Base-by-base conservation (phyloP, 2,888 invertebrate genomes). In the Phalangium opilio region DNA sequence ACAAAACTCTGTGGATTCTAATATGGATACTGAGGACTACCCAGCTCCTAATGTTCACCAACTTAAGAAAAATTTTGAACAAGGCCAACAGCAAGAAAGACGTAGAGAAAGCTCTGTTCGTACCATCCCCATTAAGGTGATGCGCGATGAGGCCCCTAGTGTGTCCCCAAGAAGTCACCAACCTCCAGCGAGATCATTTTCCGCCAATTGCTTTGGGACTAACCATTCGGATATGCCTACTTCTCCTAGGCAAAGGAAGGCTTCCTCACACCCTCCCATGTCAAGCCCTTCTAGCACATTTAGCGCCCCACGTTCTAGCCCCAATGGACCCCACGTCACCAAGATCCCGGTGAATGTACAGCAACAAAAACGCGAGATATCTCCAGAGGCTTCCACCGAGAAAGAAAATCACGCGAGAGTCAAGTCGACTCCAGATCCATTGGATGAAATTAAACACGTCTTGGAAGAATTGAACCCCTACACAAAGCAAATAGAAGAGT, bases 11-110 rank as follows among this genome's bases (percentile, higher is more conserved):
- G 14, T n/a, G 39, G 39, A 10, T 18, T 39, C 39, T 18, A 39
- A 39, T 8, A 27, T 27, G 27, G 27, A 27, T 27, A 27, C 27
- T 27, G 51, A 49, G 2, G 51, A 51, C 7, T 51, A 49, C 49
- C 7, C 10, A 3, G 46, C 43, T 17, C 49, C 49, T 18, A 48
- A 50, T 21, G 49, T 52, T 5, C 47, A 52, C 8, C 42, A 42
- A 12, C 44, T 52, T 4, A 47, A 45, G 15, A 49, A 50, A 39
- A 50, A 39, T 20, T 52, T 52, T 41, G 52, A 52, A 27, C 43
- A 38, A 10, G 10, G n/a, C 38, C 27, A 27, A 27, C 27, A 4
- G 4, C 27, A 4, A 7, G 27, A 27, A 27, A 4, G 27, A 8
- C 27, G 27, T 8, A 4, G 27, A 27, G 27, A 27, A 8, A 27